Evolutionary conservation across 2,888 invertebrate genomes (phyloP), one percentile per base, ranked within the genome.

Genomic region (Cerastis leucographa): DNA sequence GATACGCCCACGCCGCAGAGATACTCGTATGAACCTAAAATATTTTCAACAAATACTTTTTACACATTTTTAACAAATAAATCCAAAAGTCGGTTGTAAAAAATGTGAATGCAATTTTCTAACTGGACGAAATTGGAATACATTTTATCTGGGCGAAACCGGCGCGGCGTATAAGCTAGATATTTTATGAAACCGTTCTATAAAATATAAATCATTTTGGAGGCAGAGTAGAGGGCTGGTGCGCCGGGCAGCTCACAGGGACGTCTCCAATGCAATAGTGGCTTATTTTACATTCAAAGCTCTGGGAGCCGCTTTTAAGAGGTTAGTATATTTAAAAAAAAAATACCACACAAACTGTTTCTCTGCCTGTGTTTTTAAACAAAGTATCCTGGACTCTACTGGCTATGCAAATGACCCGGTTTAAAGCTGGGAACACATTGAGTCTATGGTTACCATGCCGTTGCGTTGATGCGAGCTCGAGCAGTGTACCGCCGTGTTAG

Each of bases 281-380:
- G 90, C 89, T 89, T 90, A 92, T 92, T 93, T 90, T 87, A 87
- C 85, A 93, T 92, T 91, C 92, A 92, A 88, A 89, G 88, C 90
- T 89, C 89, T 84, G 80, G 84, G 80, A 89, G 91, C 87, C 88
- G 85, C 88, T 91, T 89, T 91, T 89, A 90, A 88, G 83, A 87
- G 86, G 82, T 83, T 87, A 85, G 79, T 90, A 92, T 90, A 89
- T 91, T 90, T n/a, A n/a, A n/a, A n/a, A n/a, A n/a, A 87, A 91
- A 88, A 89, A 80, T 83, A 70, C 71, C 40, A 40, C 54, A 67
- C 44, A 71, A 78, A 78, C 69, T 68, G 51, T 76, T 71, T 71
- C 40, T 72, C 67, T 67, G 66, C 17, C 42, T 76, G 25, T 77
- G 62, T 76, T 83, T 80, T 83, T 79, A 70, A 73, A 64, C 54